These are phyloP conservation scores for Pollenia labialis DNA, from an alignment of 2,888 invertebrate species.

Conservation along the genomic window DNA sequence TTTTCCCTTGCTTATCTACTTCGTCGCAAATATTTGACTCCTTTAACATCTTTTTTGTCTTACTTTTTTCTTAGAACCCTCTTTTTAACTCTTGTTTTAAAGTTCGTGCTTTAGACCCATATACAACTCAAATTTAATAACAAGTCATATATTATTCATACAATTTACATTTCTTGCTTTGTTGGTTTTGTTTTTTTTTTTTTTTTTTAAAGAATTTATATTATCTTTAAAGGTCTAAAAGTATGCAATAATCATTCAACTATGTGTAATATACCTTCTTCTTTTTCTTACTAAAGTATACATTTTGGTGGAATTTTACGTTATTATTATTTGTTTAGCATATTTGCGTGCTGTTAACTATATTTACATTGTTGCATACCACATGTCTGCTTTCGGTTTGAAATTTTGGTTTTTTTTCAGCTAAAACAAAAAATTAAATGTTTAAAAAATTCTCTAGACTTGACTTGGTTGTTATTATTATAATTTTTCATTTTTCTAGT, in stretches of 20 bases:
- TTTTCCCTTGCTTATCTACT: too few relatives aligned
- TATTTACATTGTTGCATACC: conserved; percentile 57
- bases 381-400: conserved; percentile 1
- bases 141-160: conserved; percentile 20
- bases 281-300: background rate
- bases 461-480: conserved; percentile 1
- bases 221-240: conserved; percentile 32
- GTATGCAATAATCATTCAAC: conserved; percentile 58
- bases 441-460: background rate
- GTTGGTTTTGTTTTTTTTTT: background rate
- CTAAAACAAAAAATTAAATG: conserved; percentile 18
- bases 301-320: conserved; percentile 19
- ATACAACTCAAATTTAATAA: background rate
- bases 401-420: background rate
- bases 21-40: too few relatives aligned
- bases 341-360: conserved; percentile 70
- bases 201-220: conserved; percentile 19
- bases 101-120: conserved; percentile 21
- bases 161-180: background rate
- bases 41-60: too few relatives aligned
- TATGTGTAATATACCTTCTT: conserved; percentile 14
- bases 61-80: background rate
- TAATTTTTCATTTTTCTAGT: background rate
- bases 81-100: background rate
- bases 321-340: conserved; percentile 57